Percentiles rank a stretch among this genome's conserved stretches.
Evolutionary conservation across 1,140 invertebrate species (phyloP).

Genomic region (Drosophila ironensis): DNA sequence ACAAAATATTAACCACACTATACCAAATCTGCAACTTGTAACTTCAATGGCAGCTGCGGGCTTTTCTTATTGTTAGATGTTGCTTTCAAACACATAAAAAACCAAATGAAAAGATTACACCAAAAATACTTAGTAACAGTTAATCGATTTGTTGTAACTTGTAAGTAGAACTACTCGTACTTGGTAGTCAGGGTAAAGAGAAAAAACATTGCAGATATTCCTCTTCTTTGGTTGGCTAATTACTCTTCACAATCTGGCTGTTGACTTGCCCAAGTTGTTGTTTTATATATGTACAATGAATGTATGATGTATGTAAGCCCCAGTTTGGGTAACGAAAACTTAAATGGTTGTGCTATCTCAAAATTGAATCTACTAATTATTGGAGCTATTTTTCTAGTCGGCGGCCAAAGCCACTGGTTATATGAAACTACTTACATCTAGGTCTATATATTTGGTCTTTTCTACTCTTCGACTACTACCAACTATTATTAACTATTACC

Average conservation of each 20-base stretch:
- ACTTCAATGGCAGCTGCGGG: conserved; percentile 36
- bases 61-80: conserved; percentile 40
- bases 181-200: conserved; percentile 64
- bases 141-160: conserved; percentile 53
- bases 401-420: conserved; percentile 23
- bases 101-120: conserved; percentile 4
- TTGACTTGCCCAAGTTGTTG: conserved; percentile 39
- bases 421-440: conserved; percentile 57
- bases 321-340: conserved; percentile 53
- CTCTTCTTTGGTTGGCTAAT: conserved; percentile 22
- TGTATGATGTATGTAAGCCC: conserved; percentile 13
- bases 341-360: conserved; percentile 80
- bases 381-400: conserved; percentile 54
- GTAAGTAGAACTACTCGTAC: conserved; percentile 38
- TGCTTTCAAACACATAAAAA: conserved; percentile 42
- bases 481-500: conserved; percentile 38
- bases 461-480: conserved; percentile 46
- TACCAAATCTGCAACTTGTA: conserved; percentile 16
- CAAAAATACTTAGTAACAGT: conserved; percentile 34
- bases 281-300: conserved; percentile 21
- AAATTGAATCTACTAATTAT: conserved; percentile 44
- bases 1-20: conserved; percentile 10
- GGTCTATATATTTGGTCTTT: conserved; percentile 64
- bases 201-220: conserved; percentile 14
- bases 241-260: conserved; percentile 66